These are phyloP conservation scores for Drosophila persimilis DNA, from an alignment of 1,140 invertebrate species.

Conservation along the genomic window DNA sequence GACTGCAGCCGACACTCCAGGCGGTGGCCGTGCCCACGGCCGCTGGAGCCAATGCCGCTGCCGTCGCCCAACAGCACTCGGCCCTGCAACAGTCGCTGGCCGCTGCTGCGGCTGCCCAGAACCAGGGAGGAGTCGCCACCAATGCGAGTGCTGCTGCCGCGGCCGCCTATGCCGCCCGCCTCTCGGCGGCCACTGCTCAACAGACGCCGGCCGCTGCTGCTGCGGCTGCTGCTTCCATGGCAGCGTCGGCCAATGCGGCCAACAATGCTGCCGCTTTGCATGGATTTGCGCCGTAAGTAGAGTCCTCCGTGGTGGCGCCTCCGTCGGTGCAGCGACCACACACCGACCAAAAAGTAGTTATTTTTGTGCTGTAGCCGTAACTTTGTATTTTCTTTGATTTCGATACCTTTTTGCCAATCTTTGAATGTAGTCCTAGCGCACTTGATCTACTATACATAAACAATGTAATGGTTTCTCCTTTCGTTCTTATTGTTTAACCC, in stretches of 20 bases:
- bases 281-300: conserved; percentile 93
- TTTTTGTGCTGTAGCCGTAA: conserved; percentile 30
- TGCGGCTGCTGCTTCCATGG: conserved; percentile 86
- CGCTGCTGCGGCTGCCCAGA: conserved; percentile 58
- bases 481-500: too few species aligned
- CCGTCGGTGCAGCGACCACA: conserved; percentile 18
- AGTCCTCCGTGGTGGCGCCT: conserved; percentile 40
- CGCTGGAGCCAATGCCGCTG: conserved; percentile 60
- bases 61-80: conserved; percentile 58
- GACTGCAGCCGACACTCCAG: conserved; percentile 56
- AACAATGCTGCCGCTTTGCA: conserved; percentile 87
- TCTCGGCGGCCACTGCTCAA: conserved; percentile 84
- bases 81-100: conserved; percentile 70
- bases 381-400: conserved; percentile 42
- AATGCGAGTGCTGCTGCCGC: conserved; percentile 69
- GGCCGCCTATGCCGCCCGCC: conserved; percentile 83
- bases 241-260: conserved; percentile 87
- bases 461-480: conserved; percentile 23
- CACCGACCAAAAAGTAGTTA: conserved; percentile 44
- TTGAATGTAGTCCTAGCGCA: conserved; percentile 66
- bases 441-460: conserved; percentile 32
- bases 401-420: conserved; percentile 13
- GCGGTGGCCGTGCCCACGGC: conserved; percentile 64
- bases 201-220: conserved; percentile 85
- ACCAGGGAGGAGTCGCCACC: conserved; percentile 45